Percentiles rank a stretch among this genome's conserved stretches.
phyloP scores from a whole-genome alignment of 2,888 invertebrate genomes.

The Octonoba sinensis region DNA sequence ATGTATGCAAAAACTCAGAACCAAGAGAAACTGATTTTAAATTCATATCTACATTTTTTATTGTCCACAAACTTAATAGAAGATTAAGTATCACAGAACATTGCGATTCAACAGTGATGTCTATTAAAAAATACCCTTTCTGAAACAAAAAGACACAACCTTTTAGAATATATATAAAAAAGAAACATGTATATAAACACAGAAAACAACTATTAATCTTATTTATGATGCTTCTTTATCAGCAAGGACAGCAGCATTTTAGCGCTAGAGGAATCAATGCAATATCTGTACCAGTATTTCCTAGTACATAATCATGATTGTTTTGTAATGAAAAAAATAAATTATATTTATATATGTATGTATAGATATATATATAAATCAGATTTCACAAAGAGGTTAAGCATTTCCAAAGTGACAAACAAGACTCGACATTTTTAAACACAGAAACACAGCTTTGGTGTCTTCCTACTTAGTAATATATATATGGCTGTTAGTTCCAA shows the following conservation, averaged over 20 bases:
- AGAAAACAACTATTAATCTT: slow-evolving; percentile 1
- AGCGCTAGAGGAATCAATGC: no score
- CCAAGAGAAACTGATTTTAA: slow-evolving; percentile 23
- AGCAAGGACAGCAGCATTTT: no score
- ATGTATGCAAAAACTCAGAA: slow-evolving; percentile 17
- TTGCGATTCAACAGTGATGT: slow-evolving; percentile 53
- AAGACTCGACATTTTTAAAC: slow-evolving; percentile 17
- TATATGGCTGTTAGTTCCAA: background rate
- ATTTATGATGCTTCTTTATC: no score
- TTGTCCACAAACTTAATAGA: slow-evolving; percentile 59
- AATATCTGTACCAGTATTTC: no score
- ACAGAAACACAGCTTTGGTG: slow-evolving; percentile 33
- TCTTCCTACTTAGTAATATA: slow-evolving; percentile 6
- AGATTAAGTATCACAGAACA: slow-evolving; percentile 62
- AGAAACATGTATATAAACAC: background rate
- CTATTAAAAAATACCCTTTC: slow-evolving; percentile 49
- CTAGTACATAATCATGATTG: no score
- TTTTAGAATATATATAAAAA: slow-evolving; percentile 34
- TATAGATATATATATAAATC: no score
- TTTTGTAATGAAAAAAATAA: no score
- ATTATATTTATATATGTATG: no score
- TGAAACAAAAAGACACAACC: slow-evolving; percentile 59
- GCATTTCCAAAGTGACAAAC: background rate
- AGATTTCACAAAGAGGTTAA: background rate
- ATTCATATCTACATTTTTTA: slow-evolving; percentile 25